phyloP scores from a whole-genome alignment of 2,888 invertebrate genomes.

The Holacanthella duospinosa region DNA sequence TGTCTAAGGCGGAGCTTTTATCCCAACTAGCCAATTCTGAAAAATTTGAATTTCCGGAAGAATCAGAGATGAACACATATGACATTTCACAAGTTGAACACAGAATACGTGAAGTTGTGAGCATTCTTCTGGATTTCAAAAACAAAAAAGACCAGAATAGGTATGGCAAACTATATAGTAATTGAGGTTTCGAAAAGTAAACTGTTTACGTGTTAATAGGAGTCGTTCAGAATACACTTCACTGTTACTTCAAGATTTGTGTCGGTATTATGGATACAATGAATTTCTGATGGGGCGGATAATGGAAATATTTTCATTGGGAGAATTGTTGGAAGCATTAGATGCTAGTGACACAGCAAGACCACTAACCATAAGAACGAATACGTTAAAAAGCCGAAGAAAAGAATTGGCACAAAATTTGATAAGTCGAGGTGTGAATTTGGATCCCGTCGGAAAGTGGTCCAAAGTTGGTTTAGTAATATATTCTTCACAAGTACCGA shows the following conservation, averaged over 20 bases:
- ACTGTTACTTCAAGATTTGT: conserved; percentile 71
- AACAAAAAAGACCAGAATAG: conserved; percentile 43
- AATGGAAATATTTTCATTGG: conserved; percentile 76
- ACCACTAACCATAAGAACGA: conserved; percentile 90
- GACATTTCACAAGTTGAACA: conserved; percentile 75
- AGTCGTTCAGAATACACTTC: conserved; percentile 71
- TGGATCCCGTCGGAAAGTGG: conserved; percentile 98
- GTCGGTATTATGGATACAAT: conserved; percentile 93
- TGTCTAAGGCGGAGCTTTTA: conserved; percentile 71
- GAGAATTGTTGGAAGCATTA: conserved; percentile 81
- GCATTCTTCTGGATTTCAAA: conserved; percentile 69
- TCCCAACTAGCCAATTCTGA: conserved; percentile 53
- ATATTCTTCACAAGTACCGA: conserved; percentile 88
- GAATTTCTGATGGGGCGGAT: conserved; percentile 85
- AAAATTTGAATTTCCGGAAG: conserved; percentile 64
- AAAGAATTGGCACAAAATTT: conserved; percentile 87
- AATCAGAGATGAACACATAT: conserved; percentile 58
- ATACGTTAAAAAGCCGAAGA: conserved; percentile 83
- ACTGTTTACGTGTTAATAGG: conserved; percentile 43
- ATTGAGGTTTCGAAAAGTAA: not conserved
- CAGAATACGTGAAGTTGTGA: conserved; percentile 70
- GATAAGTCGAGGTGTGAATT: conserved; percentile 91
- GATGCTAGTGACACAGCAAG: conserved; percentile 93
- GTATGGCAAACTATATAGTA: conserved; percentile 31
- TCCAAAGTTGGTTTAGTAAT: conserved; percentile 94